A percentile compares a stretch with the other conserved stretches of the same genome.
These are phyloP conservation scores for Aphidoletes aphidimyza DNA, from an alignment of 2,888 invertebrate species.

Conservation along the genomic window DNA sequence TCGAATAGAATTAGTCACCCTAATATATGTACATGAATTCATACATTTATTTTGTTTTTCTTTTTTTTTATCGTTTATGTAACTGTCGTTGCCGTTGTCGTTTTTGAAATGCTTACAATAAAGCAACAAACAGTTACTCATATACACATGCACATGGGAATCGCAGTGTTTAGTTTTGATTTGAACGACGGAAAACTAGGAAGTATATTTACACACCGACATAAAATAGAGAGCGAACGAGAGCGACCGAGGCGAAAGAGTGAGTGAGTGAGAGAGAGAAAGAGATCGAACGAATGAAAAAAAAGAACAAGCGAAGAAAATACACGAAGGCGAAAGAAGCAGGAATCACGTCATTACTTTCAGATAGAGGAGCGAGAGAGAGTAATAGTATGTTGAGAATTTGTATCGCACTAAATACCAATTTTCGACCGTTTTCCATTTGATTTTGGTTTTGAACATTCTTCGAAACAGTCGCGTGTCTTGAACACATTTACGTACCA, in stretches of 20 bases:
- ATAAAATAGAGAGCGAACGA: too few relatives aligned
- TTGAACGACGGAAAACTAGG: conserved; percentile 54
- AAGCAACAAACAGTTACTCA: conserved; percentile 47
- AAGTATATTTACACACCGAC: conserved; percentile 16
- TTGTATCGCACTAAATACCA: background rate
- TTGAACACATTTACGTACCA: background rate
- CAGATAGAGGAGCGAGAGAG: too few relatives aligned
- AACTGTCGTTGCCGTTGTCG: conserved; percentile 43
- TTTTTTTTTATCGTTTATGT: conserved; percentile 31
- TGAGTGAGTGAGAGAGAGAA: too few relatives aligned
- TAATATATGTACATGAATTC: conserved; percentile 51
- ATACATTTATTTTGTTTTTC: conserved; percentile 53
- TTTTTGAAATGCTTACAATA: conserved; percentile 53
- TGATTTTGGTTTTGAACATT: background rate
- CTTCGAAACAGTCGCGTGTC: background rate
- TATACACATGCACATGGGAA: conserved; percentile 44
- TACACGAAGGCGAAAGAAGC: too few relatives aligned
- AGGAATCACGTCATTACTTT: background rate
- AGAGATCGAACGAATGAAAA: background rate
- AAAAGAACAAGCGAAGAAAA: background rate
- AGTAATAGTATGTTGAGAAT: conserved; percentile 27
- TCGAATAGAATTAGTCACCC: conserved; percentile 1
- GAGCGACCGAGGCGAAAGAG: too few relatives aligned
- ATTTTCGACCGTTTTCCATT: conserved; percentile 9
- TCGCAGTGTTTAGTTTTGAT: conserved; percentile 52